These are phyloP conservation scores for Siderastrea siderea DNA, from an alignment of 92 coral and sea anemone species.

Conservation along the genomic window DNA sequence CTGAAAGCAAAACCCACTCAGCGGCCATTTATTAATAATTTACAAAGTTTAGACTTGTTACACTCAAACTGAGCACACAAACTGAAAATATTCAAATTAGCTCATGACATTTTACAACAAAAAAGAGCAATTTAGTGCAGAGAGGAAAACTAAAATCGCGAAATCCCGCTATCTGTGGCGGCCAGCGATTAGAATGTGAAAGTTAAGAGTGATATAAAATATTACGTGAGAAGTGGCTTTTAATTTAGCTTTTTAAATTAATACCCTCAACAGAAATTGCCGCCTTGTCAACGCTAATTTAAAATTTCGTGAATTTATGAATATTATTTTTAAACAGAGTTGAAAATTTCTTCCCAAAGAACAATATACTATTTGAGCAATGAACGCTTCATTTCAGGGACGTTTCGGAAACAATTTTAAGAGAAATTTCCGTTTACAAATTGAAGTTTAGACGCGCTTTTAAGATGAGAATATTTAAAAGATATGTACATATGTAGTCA, in stretches of 20 bases:
- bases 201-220: too few relatives aligned
- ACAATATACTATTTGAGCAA: not conserved
- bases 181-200: too few relatives aligned
- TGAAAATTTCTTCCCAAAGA: not conserved
- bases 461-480: not conserved
- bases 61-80: not conserved
- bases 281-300: slow-evolving; percentile 10
- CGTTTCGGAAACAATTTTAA: not conserved
- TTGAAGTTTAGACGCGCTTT: not conserved
- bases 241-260: slow-evolving; percentile 14
- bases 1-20: not conserved
- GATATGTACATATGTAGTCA: slow-evolving; percentile 18
- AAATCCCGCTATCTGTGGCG: too few relatives aligned
- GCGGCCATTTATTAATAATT: slow-evolving; percentile 22
- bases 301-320: slow-evolving; percentile 5
- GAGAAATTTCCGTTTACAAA: not conserved
- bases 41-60: not conserved
- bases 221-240: not conserved
- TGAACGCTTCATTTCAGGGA: too few relatives aligned
- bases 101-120: too few relatives aligned
- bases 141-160: too few relatives aligned
- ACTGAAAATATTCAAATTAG: too few relatives aligned
- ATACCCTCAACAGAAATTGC: not conserved
- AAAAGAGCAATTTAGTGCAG: too few relatives aligned
- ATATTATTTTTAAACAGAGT: slow-evolving; percentile 1